Evolutionary conservation across 2,113 vertebrate genomes (phyloP).

Genomic region (Ochotona curzoniae): DNA sequence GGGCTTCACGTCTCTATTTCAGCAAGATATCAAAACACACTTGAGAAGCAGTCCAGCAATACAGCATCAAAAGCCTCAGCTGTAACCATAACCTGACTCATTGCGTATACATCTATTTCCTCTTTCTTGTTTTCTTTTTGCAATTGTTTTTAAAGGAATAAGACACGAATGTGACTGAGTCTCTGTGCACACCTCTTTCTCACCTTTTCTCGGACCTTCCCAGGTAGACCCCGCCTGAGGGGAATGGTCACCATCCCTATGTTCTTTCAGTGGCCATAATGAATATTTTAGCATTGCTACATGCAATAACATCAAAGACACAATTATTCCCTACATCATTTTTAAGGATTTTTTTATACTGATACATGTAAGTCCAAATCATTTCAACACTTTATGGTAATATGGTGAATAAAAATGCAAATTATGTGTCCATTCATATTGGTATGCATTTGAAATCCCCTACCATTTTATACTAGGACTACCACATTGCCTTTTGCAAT

Average conservation of each 20-base stretch:
- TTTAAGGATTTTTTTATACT: neutral
- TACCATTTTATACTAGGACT: neutral
- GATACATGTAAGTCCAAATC: neutral
- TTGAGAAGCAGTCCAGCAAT: neutral
- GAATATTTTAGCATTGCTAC: neutral
- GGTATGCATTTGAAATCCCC: neutral
- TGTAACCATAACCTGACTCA: neutral
- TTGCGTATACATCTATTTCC: neutral
- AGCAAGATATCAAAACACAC: neutral
- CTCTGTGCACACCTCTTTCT: neutral
- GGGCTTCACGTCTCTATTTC: neutral
- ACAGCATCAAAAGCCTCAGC: too few species aligned
- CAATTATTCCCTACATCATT: neutral
- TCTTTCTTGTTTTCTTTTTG: neutral
- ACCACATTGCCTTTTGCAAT: neutral
- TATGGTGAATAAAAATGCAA: neutral
- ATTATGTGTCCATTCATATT: neutral
- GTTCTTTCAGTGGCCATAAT: neutral
- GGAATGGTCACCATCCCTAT: neutral
- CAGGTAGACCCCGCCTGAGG: neutral
- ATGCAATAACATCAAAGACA: neutral
- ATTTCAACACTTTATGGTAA: neutral
- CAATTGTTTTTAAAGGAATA: neutral
- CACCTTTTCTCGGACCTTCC: neutral
- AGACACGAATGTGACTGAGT: neutral